Evolutionary conservation across 2,888 invertebrate genomes (phyloP), one percentile per base, ranked within the genome.

Genomic region (Cyaniris semiargus): DNA sequence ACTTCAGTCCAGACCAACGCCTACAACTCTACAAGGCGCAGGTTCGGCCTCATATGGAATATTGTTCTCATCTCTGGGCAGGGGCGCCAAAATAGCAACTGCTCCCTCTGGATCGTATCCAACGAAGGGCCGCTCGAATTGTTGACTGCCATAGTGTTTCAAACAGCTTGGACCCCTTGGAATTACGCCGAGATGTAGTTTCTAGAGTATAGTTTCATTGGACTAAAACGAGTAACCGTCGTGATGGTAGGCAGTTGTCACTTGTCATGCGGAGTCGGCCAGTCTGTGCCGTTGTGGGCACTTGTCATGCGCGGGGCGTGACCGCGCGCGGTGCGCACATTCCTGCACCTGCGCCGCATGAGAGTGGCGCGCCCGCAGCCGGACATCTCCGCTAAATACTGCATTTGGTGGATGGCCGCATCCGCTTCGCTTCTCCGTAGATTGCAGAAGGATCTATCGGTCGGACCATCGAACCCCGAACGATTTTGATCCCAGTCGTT

Each of bases 281-380:
- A 60, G 60, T 60, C 60, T 60, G 60, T 60, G 60, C 60, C 23
- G 23, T 13, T 60, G 58, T 58, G 58, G 58, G 58, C 60, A 60
- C 60, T 60, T 60, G 60, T 1, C 10, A 60, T 60, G 60, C 60
- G 10, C 58, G 21, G 8, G 56, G 56, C n/a, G 7, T 21, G 23
- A 34, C 34, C 34, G 34, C 34, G 34, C 23, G 60, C 3, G 23
- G 23, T 23, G 10, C 4, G 60, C 60, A 60, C 23, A 60, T 60
- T 60, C 60, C 60, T 58, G 58, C 56, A n/a, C 18, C 38, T 38
- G 38, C 38, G 10, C 44, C 44, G 10, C 53, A 18, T 58, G 56
- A 8, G 56, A 8, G 56, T n/a, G 21, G 1, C 21, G 56, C 56
- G 23, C 21, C 3, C 10, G 60, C 8, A 3, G 23, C 21, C 60